Evolutionary conservation across 1,140 invertebrate species (phyloP).

Genomic region (Temnothorax longispinosus): DNA sequence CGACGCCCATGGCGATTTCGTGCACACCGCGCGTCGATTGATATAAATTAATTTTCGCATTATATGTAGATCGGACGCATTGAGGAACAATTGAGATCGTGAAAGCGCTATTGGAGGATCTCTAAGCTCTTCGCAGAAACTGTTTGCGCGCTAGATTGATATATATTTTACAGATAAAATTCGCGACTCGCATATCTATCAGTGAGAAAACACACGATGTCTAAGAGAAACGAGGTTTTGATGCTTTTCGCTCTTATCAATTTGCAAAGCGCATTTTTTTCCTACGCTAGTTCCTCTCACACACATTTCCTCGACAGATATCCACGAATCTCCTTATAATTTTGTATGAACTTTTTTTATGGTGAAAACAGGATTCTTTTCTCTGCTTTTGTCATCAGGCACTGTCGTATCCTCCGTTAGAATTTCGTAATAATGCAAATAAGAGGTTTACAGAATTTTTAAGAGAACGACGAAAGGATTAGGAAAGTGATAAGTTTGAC

Average conservation of each 20-base stretch:
- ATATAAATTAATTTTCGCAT: slow-evolving; percentile 52
- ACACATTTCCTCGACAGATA: background rate
- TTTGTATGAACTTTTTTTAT: background rate
- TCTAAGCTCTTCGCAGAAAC: slow-evolving; percentile 44
- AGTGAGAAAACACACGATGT: slow-evolving; percentile 26
- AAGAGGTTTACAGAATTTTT: background rate
- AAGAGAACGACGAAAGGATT: background rate
- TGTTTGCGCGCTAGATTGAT: slow-evolving; percentile 42
- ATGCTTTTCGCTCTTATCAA: slow-evolving; percentile 60
- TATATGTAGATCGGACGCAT: slow-evolving; percentile 23
- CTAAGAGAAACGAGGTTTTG: background rate
- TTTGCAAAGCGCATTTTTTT: slow-evolving; percentile 61
- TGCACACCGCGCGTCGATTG: slow-evolving; percentile 30
- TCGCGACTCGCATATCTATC: slow-evolving; percentile 33
- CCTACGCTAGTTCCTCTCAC: background rate
- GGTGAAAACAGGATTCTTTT: background rate
- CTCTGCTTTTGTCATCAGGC: background rate
- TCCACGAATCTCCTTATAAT: background rate
- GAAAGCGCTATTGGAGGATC: slow-evolving; percentile 42
- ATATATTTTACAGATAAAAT: slow-evolving; percentile 52
- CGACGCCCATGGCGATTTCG: slow-evolving; percentile 31
- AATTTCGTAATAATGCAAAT: slow-evolving; percentile 23
- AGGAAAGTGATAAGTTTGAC: slow-evolving; percentile 42
- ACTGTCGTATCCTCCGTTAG: background rate
- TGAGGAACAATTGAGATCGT: slow-evolving; percentile 51